Evolutionary conservation across 2,797 vertebrate genomes (phyloP).

Genomic region (Sardinella longiceps): DNA sequence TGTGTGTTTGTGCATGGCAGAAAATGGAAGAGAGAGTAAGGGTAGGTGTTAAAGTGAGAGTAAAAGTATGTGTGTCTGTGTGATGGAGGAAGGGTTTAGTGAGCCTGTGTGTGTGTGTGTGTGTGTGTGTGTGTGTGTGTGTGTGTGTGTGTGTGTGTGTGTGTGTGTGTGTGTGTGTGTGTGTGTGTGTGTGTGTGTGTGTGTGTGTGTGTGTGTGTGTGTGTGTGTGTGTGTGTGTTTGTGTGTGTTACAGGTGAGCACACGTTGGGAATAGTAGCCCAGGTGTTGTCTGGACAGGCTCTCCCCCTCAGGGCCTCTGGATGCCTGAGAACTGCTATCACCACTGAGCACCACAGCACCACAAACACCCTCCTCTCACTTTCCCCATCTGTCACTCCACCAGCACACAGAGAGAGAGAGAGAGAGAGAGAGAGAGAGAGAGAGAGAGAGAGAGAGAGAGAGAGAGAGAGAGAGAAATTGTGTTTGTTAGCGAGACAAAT

Average conservation of each 20-base stretch:
- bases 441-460: background rate
- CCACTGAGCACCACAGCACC: conserved; percentile 52
- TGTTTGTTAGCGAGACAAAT: background rate
- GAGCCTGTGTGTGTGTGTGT: conserved; percentile 2
- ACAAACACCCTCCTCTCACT: background rate
- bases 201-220: conserved; percentile 3
- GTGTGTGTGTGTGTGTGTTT: background rate
- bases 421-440: background rate
- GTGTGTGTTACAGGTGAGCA: conserved; percentile 25
- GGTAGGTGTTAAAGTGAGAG: background rate
- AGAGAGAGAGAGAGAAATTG: background rate
- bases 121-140: conserved; percentile 2
- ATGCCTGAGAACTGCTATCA: conserved; percentile 52
- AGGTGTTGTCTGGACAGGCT: conserved; percentile 61
- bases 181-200: background rate
- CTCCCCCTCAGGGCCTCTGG: conserved; percentile 39
- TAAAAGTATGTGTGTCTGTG: background rate
- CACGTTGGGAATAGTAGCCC: conserved; percentile 13
- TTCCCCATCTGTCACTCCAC: background rate
- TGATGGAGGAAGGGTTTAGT: background rate
- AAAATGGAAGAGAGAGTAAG: background rate
- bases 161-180: conserved; percentile 1
- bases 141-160: background rate
- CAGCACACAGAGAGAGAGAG: background rate
- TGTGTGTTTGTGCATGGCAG: background rate